Percentiles rank a stretch among this genome's conserved stretches.
These are phyloP conservation scores for Homarus gammarus DNA, from an alignment of 2,888 invertebrate species.

Conservation along the genomic window DNA sequence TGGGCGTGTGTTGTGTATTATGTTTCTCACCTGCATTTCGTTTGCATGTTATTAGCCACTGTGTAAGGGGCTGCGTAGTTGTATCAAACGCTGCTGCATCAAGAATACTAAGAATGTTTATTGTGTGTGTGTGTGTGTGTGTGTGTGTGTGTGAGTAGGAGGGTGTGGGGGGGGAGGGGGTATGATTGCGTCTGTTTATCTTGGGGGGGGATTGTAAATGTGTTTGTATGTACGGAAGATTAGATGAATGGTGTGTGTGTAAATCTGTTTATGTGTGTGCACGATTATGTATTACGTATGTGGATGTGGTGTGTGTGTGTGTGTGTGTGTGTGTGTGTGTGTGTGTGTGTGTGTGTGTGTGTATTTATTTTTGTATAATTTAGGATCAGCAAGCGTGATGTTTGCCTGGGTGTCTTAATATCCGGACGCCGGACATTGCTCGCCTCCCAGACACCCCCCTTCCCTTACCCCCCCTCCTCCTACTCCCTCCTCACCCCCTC, in stretches of 20 bases:
- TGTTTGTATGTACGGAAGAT: neutral
- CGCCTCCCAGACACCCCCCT: neutral
- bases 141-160: conserved; percentile 8
- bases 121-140: conserved; percentile 2
- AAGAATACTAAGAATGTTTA: too few species aligned
- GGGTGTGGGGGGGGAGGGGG: too few species aligned
- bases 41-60: neutral
- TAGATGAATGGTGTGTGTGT: conserved; percentile 1
- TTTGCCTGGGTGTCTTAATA: neutral
- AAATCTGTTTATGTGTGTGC: neutral
- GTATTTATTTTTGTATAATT: neutral
- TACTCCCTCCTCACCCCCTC: neutral
- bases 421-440: neutral
- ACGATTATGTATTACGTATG: neutral
- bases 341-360: neutral
- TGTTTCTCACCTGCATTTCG: neutral
- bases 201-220: neutral
- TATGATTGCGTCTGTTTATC: neutral
- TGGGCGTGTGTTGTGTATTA: neutral
- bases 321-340: neutral
- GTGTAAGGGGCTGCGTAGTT: neutral
- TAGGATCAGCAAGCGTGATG: neutral
- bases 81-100: neutral
- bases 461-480: neutral
- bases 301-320: neutral